Evolutionary conservation across 2,113 vertebrate genomes (phyloP), one percentile per base, ranked within the genome.

Genomic region (Apodemus speciosus): DNA sequence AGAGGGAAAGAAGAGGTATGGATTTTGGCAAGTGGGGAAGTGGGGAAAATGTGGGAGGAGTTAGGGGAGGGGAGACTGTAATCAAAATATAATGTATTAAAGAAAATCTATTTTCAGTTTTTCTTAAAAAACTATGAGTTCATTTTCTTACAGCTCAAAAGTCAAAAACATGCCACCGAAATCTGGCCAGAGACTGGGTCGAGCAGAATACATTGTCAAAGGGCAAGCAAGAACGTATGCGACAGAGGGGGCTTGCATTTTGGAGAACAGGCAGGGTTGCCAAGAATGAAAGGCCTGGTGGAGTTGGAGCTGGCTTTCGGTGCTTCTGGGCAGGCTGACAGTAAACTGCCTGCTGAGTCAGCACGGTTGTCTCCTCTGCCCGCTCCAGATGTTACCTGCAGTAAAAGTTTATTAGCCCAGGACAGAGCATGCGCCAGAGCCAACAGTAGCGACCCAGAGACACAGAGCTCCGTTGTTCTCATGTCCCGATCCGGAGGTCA

Each of bases 381-480:
- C 91, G n/a, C n/a, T n/a, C n/a, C n/a, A n/a, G n/a, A n/a, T n/a
- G n/a, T n/a, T n/a, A 95, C 96, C 94, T 95, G 92, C 76, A 51
- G 85, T 20, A 35, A 85, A 38, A 91, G 80, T 85, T 3, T 35
- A 23, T 35, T 71, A 85, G 66, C 80, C 62, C 2, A 43, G 83
- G 60, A 94, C 76, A 85, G 88, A 90, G 62, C 43, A 46, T n/a
- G 84, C 66, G 0, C 14, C 11, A 30, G 49, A 35, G 21, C 46
- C 71, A 56, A n/a, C 64, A 38, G 30, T 1, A 10, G 80, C 51
- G 32, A 64, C n/a, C n/a, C n/a, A n/a, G n/a, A n/a, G n/a, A n/a
- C 16, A 95, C 93, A 96, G 88, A 92, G 88, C 60, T 72, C 94
- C 80, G 90, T 97, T 95, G 93, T 96, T 91, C 91, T 81, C 90